Evolutionary conservation across 2,113 vertebrate genomes (phyloP).

Genomic region (Pollimyrus isidori): DNA sequence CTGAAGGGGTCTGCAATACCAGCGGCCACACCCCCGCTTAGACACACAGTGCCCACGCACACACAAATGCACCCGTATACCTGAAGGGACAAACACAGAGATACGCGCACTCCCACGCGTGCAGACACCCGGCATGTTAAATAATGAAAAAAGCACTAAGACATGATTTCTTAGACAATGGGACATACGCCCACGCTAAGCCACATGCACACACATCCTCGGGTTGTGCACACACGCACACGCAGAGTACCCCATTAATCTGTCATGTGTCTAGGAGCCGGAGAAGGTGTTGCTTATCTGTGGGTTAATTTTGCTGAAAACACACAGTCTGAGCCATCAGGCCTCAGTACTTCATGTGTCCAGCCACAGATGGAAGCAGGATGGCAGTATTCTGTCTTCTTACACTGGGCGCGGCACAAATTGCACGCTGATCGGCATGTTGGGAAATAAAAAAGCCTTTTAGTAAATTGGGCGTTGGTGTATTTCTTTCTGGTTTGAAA

Average conservation of each 20-base stretch:
- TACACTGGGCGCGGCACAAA: not conserved
- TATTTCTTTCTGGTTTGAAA: not conserved
- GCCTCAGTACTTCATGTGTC: not conserved
- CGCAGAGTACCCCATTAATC: not conserved
- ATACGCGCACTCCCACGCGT: not conserved
- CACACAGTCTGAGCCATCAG: not conserved
- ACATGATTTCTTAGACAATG: not conserved
- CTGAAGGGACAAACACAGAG: not conserved
- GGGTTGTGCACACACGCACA: not conserved
- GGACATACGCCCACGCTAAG: not conserved
- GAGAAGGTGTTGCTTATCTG: not conserved
- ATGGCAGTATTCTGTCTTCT: not conserved
- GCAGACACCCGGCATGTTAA: not conserved
- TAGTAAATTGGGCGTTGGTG: not conserved
- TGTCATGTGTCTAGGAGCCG: not conserved
- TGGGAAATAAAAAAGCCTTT: not conserved
- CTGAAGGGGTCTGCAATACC: not conserved
- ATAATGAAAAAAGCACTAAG: conserved; percentile 1
- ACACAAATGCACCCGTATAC: not conserved
- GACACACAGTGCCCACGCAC: not conserved
- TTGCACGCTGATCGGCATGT: not conserved
- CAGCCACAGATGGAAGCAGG: not conserved
- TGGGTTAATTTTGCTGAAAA: not conserved
- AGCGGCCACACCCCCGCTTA: not conserved
- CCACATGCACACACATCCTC: not conserved